A percentile compares a stretch with the other conserved stretches of the same genome.
Evolutionary conservation across 1,140 invertebrate genomes (phyloP).

Genomic region (Ceratosolen solmsi): DNA sequence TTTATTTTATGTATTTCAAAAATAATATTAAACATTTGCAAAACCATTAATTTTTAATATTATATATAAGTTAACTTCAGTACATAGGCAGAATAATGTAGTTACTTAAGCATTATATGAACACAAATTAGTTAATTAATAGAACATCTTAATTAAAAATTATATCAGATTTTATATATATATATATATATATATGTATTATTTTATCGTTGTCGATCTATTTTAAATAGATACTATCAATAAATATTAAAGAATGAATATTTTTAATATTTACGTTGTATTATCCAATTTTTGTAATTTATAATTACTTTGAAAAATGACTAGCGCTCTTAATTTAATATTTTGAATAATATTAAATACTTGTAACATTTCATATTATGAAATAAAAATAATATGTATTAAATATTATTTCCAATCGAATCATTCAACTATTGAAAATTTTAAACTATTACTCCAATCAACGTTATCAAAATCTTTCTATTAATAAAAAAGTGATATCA

Average conservation of each 20-base stretch:
- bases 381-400: neutral
- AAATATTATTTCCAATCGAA: neutral
- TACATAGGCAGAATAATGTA: slow-evolving; percentile 9
- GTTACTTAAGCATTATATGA: neutral
- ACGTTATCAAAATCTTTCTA: neutral
- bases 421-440: neutral
- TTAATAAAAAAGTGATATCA: slow-evolving; percentile 9
- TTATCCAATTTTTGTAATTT: slow-evolving; percentile 15
- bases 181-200: neutral
- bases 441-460: neutral
- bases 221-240: slow-evolving; percentile 12
- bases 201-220: neutral
- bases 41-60: neutral
- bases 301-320: slow-evolving; percentile 9
- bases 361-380: neutral
- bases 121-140: slow-evolving; percentile 25
- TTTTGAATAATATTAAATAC: neutral
- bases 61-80: slow-evolving; percentile 16
- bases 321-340: slow-evolving; percentile 18
- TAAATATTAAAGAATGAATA: neutral
- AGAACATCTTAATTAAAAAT: neutral
- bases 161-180: neutral
- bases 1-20: slow-evolving; percentile 15
- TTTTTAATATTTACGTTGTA: neutral
- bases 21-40: neutral